A percentile compares a stretch with the other conserved stretches of the same genome.
Conservation (phyloP, 2,113 vertebrate genomes). For the Laticauda laticaudata region DNA sequence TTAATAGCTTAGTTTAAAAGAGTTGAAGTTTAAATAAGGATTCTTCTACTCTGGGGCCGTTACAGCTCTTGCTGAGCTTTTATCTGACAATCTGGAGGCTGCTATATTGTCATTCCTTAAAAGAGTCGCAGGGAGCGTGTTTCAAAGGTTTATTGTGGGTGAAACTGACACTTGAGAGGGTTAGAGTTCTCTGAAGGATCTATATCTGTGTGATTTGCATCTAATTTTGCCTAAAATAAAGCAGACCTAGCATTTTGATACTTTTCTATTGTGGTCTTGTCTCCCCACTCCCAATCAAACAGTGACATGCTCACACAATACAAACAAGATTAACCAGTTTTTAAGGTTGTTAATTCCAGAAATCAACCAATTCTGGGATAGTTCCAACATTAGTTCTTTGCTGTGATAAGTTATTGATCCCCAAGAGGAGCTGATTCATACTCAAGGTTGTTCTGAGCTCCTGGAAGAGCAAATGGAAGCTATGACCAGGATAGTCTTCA, state of each 20-base stretch:
- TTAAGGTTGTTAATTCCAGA: neutral
- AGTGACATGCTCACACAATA: neutral
- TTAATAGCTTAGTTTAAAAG: neutral
- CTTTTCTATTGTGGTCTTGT: neutral
- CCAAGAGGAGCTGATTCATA: neutral
- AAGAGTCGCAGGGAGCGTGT: neutral
- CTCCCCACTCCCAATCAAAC: rapidly evolving
- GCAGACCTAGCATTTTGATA: neutral
- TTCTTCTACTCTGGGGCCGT: neutral
- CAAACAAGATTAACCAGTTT: neutral
- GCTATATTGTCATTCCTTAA: neutral
- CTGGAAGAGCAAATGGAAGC: neutral
- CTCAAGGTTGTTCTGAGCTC: neutral
- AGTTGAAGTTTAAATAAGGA: neutral
- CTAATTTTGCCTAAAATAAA: neutral
- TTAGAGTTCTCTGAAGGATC: neutral
- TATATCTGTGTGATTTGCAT: neutral
- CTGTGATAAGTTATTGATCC: neutral
- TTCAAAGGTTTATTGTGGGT: neutral
- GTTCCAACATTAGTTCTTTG: neutral
- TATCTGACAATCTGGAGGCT: neutral
- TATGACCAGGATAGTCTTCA: neutral
- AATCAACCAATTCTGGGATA: neutral
- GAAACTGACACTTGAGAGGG: neutral
- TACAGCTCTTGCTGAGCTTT: neutral